A percentile compares a stretch with the other conserved stretches of the same genome.
phyloP scores from a whole-genome alignment of 2,888 invertebrate genomes.

The Conchocele bisecta region DNA sequence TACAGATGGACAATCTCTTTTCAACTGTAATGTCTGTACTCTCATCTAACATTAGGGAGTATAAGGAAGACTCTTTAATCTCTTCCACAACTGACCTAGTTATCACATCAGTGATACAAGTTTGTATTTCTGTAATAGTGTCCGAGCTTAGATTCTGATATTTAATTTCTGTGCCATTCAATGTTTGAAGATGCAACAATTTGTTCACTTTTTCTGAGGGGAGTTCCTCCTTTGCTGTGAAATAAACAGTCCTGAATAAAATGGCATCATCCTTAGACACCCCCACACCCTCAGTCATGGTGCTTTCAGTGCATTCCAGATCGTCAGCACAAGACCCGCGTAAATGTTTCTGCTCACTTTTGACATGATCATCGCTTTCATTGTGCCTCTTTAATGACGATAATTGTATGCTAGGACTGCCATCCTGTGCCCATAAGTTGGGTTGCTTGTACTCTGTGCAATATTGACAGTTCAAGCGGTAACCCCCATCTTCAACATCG shows the following conservation, averaged over 20 bases:
- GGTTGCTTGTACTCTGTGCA: no score
- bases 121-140: constrained; percentile 33
- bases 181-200: constrained; percentile 15
- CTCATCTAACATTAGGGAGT: constrained; percentile 45
- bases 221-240: constrained; percentile 11
- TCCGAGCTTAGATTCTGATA: constrained; percentile 51
- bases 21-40: constrained; percentile 43
- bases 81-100: constrained; percentile 14
- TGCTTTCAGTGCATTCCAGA: no score
- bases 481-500: no score
- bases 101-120: background rate
- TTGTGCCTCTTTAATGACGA: no score
- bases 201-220: constrained; percentile 12
- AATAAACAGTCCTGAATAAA: constrained; percentile 30
- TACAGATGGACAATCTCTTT: constrained; percentile 38
- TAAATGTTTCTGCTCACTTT: no score
- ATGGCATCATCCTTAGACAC: no score
- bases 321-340: no score
- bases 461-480: no score
- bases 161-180: constrained; percentile 31
- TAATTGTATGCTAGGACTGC: no score
- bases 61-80: background rate
- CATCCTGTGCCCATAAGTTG: no score
- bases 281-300: no score
- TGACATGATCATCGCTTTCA: no score